These are phyloP conservation scores for Drosophila equinoxialis DNA, from an alignment of 1,140 invertebrate genomes.

Conservation along the genomic window DNA sequence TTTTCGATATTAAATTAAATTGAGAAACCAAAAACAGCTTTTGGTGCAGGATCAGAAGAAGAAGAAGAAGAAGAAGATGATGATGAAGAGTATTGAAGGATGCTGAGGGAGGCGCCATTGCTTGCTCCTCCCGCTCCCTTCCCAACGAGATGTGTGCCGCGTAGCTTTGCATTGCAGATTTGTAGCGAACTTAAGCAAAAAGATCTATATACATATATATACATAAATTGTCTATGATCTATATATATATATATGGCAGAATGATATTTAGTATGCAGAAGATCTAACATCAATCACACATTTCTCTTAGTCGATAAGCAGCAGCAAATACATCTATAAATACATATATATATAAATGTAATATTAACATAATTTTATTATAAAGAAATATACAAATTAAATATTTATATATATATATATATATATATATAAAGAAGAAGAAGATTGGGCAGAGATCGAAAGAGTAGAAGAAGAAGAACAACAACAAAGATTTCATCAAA, in stretches of 20 bases:
- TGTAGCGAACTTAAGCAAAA: slow-evolving; percentile 58
- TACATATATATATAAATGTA: slow-evolving; percentile 62
- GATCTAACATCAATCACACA: slow-evolving; percentile 36
- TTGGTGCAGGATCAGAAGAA: slow-evolving; percentile 21
- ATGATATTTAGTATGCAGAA: slow-evolving; percentile 7
- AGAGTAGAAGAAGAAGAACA: slow-evolving; percentile 48
- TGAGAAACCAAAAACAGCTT: slow-evolving; percentile 46
- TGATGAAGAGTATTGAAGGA: slow-evolving; percentile 39
- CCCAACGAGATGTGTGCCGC: background rate
- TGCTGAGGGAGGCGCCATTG: slow-evolving; percentile 2
- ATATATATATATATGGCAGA: background rate
- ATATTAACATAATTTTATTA: slow-evolving; percentile 76
- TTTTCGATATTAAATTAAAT: slow-evolving; percentile 81
- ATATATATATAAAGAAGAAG: background rate
- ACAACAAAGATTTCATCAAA: slow-evolving; percentile 76
- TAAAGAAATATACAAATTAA: slow-evolving; percentile 78
- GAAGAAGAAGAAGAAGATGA: slow-evolving; percentile 24
- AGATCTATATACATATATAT: slow-evolving; percentile 16
- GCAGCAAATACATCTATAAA: slow-evolving; percentile 53
- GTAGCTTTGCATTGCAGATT: slow-evolving; percentile 33
- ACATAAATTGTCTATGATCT: background rate
- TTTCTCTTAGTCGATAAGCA: slow-evolving; percentile 69
- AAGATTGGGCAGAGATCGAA: slow-evolving; percentile 1
- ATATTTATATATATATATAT: slow-evolving; percentile 67
- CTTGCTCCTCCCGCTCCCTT: slow-evolving; percentile 2